Percentiles rank a stretch among this genome's conserved stretches.
phyloP scores from a whole-genome alignment of 2,113 vertebrate species.

The Ardeotis arabs region DNA sequence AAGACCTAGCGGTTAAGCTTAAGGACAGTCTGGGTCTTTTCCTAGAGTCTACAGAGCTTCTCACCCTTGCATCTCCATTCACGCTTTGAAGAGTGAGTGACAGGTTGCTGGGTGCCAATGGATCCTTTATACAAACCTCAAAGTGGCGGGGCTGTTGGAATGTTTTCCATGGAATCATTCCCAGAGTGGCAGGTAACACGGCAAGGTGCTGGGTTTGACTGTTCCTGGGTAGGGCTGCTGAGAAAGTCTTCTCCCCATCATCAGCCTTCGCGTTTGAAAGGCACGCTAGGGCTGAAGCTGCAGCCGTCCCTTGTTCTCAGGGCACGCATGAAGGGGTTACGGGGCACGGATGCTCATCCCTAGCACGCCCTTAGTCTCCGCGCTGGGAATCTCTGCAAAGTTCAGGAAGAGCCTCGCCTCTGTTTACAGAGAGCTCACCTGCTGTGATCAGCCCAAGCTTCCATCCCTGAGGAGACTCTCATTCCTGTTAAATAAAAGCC shows the following conservation, averaged over 20 bases:
- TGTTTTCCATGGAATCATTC: not conserved
- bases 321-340: conserved; percentile 13
- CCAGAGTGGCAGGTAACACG: not conserved
- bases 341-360: not conserved
- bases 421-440: conserved; percentile 20
- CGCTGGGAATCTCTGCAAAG: conserved; percentile 38
- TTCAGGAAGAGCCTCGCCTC: not conserved
- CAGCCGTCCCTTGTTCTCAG: not conserved
- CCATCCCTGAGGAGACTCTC: not conserved
- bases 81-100: not conserved
- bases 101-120: not conserved
- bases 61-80: not conserved
- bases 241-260: rapidly evolving
- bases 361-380: rapidly evolving
- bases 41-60: not conserved
- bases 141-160: not conserved
- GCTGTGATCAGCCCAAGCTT: not conserved
- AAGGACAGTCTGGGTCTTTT: not conserved
- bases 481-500: not conserved
- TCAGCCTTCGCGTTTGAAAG: rapidly evolving
- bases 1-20: not conserved
- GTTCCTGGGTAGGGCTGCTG: too few relatives aligned
- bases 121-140: not conserved
- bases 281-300: rapidly evolving
- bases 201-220: not conserved